Base-by-base conservation (phyloP, 2,888 invertebrate genomes). In the Bibio marci region DNA sequence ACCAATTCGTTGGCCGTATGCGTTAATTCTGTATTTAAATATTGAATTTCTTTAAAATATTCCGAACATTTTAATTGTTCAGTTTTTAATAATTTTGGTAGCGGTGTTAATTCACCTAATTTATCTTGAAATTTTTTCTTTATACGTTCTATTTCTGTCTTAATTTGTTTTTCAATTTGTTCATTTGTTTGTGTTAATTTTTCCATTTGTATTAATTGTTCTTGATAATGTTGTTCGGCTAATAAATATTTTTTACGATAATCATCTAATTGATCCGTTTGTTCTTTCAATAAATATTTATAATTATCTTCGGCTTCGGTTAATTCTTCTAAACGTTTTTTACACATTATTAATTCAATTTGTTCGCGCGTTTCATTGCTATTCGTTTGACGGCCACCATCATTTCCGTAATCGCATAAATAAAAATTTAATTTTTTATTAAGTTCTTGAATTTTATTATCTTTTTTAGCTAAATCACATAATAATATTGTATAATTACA, bases 131-230 rank as follows among this genome's bases (percentile, higher is more conserved):
- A 44, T 1, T 47, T 46, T 10, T 52, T 50, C 37, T 59, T 56
- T 38, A 55, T 57, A 0, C 45, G 41, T 13, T 50, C 49, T 26
- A 61, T 51, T 41, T 56, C 58, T 6, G 50, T 49, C 39, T 61
- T 60, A 26, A 61, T 56, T 47, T 60, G 60, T 37, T 52, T 44
- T 43, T 60, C 60, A 35, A 61, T 45, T 19, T 53, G 49, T 17
- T 50, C 49, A 38, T 59, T 61, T 36, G 53, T 55, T 7, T 43
- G 44, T 22, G 53, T 51, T 8, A 60, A 48, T 42, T 57, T 55
- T 22, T 59, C 54, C 25, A 62, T 55, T 45, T 57, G 54, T 11
- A 46, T 44, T 41, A 56, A 57, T 26, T 61, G 60, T n/a, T 54
- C 52, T 43, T 56, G 53, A 47, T 59, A 56, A 3, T 56, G 50